Base-by-base conservation (phyloP, 2,888 invertebrate genomes). In the Cataglyphis altisquamis region DNA sequence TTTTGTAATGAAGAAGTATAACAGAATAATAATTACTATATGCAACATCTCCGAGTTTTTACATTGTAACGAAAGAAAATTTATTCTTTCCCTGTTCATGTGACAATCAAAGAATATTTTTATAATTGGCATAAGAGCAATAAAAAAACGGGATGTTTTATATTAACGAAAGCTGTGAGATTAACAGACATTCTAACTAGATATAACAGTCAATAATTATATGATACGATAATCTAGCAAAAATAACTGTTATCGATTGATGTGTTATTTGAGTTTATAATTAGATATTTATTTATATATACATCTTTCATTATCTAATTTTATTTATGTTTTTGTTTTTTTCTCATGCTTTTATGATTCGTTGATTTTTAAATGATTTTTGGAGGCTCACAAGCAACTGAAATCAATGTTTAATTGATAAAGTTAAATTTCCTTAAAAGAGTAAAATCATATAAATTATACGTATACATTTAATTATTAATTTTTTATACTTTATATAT, bases 261-360 rank as follows among this genome's bases (percentile, higher is more conserved):
- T 72, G 82, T 89, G 89, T 89, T 90, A 85, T 39, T 83, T 82
- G 66, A 82, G 73, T 90, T 88, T 88, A 89, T 86, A 90, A 89
- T 89, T 88, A 82, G 48, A 81, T 85, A 78, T 41, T 48, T 75
- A 64, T 64, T 36, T 64, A 21, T 64, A 87, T 89, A 91, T 90
- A 88, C 89, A 86, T 88, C 90, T 86, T 88, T 45, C 82, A 81
- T 84, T 75, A 74, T 60, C 80, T 72, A 72, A 70, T 52, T 80
- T 83, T 86, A 88, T 90, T 78, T 82, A 72, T 82, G 41, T 81
- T 74, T 86, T 72, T 78, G 77, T 72, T 63, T 39, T 83, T 87
- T 80, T 85, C 82, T 48, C 57, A 36, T 85, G 85, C 57, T 84
- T 81, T 82, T 80, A 80, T 18, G 29, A 80, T 78, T 81, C 68